Evolutionary conservation across 2,888 invertebrate species (phyloP).

Genomic region (Eurois occulta): DNA sequence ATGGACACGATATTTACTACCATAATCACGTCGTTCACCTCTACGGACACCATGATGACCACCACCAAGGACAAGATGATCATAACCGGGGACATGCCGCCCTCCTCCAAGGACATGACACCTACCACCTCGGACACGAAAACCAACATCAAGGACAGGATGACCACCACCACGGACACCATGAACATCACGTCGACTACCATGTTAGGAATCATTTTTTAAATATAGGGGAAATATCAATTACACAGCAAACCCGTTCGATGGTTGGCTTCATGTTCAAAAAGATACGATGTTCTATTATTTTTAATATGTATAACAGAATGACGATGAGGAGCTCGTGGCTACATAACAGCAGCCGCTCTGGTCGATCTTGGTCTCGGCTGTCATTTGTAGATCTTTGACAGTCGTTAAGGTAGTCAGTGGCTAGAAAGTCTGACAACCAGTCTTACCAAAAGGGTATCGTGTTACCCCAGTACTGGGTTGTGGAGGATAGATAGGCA

Average conservation of each 20-base stretch:
- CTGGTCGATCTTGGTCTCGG: too few species aligned
- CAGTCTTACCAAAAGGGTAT: too few species aligned
- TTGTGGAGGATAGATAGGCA: too few species aligned
- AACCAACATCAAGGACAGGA: not conserved
- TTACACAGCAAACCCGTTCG: not conserved
- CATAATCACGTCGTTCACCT: constrained; percentile 78
- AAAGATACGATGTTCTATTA: not conserved
- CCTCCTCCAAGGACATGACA: not conserved
- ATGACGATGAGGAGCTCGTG: too few species aligned
- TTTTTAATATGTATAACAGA: not conserved
- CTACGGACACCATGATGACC: constrained; percentile 37
- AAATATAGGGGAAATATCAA: not conserved
- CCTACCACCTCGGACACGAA: not conserved
- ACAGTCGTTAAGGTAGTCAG: too few species aligned
- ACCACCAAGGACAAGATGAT: not conserved
- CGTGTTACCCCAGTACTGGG: too few species aligned
- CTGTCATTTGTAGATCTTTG: too few species aligned
- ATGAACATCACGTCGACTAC: constrained; percentile 53
- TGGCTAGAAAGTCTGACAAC: too few species aligned
- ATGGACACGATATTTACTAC: constrained; percentile 22
- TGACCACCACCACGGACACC: constrained; percentile 8
- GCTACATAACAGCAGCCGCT: too few species aligned
- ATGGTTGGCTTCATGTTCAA: not conserved
- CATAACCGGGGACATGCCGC: not conserved
- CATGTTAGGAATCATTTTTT: constrained; percentile 55